Base-by-base conservation (phyloP, 2,797 vertebrate species). In the Uromys caudimaculatus region DNA sequence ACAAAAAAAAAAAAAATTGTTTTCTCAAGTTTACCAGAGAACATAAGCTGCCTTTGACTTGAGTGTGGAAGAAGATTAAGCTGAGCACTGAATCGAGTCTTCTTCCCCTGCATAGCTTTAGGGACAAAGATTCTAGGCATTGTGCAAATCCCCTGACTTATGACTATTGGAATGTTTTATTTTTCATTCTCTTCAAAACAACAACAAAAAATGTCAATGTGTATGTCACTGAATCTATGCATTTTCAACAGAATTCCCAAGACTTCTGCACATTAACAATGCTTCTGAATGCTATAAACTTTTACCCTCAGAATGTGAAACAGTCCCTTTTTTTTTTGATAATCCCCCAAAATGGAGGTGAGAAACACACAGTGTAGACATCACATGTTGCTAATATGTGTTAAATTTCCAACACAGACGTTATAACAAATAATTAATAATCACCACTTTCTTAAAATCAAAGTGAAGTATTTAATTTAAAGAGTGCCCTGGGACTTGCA, bases 141-240 rank as follows among this genome's bases (percentile, higher is more conserved):
- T 91, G 77, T 93, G 10, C 93, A 98, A 98, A 98, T 95, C 92
- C 92, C 97, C 67, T 89, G 78, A 97, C 90, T 97, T 96, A 69
- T 32, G 21, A 56, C 91, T 96, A 78, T 91, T 50, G 50, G 16
- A 0, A 58, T 71, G 73, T 76, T 95, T 94, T 69, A 4, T 91
- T 98, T 98, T 98, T 94, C 97, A 97, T 97, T 98, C 97, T 94
- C 95, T 73, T 98, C 82, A 96, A 91, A 97, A 96, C 75, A 97
- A 97, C 77, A 97, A 98, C 17, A 29, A 3, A 54, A 35, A 69
- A n/a, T 16, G 32, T 14, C 16, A 93, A 4, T 38, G 47, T 93
- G 41, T 84, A 95, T 96, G 84, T 58, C 89, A 94, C 32, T 62
- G 94, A 77, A 75, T 87, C 38, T 21, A n/a, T 54, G 11, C 32